Percentiles rank a stretch among this genome's conserved stretches.
Conservation (phyloP, 92 coral and sea anemone genomes). For the Heteractis magnifica region DNA sequence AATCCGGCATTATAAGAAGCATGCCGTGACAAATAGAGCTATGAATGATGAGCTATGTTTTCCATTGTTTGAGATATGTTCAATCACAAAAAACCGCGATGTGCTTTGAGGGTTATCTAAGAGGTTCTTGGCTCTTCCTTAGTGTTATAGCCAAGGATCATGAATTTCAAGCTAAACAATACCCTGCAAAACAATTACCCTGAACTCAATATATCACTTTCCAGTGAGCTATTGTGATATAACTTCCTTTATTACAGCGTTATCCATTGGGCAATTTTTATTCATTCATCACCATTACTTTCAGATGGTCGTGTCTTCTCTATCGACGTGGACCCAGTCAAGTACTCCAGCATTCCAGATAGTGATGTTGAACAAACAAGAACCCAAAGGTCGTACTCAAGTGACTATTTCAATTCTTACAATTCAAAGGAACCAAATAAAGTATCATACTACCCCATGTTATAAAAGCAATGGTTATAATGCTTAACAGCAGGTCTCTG, state of each 20-base stretch:
- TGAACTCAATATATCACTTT: too few species aligned
- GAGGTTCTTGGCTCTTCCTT: too few species aligned
- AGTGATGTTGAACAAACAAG: slow-evolving; percentile 31
- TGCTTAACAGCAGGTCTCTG: too few species aligned
- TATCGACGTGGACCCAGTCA: slow-evolving; percentile 55
- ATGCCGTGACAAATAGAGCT: neutral
- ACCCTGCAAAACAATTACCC: too few species aligned
- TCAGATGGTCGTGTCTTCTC: slow-evolving; percentile 65
- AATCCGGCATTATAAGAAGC: too few species aligned
- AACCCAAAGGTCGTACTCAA: slow-evolving; percentile 42
- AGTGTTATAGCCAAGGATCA: too few species aligned
- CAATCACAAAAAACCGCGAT: too few species aligned
- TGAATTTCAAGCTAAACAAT: too few species aligned
- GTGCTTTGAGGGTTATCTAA: too few species aligned
- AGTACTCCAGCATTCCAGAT: slow-evolving; percentile 61
- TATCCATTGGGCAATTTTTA: neutral
- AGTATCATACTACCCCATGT: too few species aligned
- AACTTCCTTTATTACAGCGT: neutral
- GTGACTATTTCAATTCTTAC: neutral
- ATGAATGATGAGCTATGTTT: neutral
- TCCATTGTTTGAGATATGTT: neutral
- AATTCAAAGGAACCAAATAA: neutral
- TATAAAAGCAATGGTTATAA: too few species aligned
- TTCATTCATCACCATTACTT: neutral
- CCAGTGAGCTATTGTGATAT: neutral